These are phyloP conservation scores for Mohoua ochrocephala DNA, from an alignment of 2,113 vertebrate genomes.

Conservation along the genomic window DNA sequence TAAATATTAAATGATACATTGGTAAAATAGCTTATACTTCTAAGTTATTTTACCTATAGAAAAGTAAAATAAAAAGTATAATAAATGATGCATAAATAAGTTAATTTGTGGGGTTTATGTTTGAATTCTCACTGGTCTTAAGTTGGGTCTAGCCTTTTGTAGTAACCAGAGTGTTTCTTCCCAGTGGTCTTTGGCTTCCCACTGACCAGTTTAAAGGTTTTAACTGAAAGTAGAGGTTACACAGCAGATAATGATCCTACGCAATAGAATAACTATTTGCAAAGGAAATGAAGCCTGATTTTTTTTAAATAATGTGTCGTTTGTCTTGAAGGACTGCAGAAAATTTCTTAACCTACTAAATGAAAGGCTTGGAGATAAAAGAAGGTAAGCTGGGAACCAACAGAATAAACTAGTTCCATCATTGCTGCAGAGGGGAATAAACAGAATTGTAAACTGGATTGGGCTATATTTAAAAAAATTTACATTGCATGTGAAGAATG, in stretches of 20 bases:
- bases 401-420: neutral
- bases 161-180: neutral
- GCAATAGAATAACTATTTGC: neutral
- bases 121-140: neutral
- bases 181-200: neutral
- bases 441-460: neutral
- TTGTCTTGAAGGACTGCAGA: constrained; percentile 79
- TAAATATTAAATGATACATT: neutral
- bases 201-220: neutral
- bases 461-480: neutral
- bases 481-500: neutral
- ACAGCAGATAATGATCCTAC: neutral
- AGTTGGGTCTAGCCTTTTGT: neutral
- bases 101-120: neutral
- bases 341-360: constrained; percentile 83
- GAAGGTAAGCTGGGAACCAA: constrained; percentile 64
- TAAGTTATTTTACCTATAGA: neutral
- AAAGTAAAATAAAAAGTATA: neutral
- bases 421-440: neutral
- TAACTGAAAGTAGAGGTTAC: neutral
- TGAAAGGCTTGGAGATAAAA: constrained; percentile 66
- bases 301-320: neutral
- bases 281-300: neutral
- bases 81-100: too few relatives aligned
- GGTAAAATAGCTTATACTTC: neutral